Conservation (phyloP, 2,888 invertebrate species). For the Liopterus haemorrhoidalis region DNA sequence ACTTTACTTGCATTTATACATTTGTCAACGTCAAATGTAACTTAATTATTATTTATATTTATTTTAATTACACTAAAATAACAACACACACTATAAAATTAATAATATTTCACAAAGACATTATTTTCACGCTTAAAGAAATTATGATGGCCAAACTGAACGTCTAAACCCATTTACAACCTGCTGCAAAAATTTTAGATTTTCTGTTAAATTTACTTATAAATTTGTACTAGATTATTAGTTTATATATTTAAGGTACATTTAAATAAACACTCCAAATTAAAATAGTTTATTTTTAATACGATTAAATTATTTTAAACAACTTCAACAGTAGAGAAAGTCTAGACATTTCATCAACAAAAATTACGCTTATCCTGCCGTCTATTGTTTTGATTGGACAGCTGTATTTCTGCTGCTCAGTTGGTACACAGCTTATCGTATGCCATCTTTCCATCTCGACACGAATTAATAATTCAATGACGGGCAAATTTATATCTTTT, state of each 20-base stretch:
- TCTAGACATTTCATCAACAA: conserved; percentile 21
- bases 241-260: neutral
- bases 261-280: conserved; percentile 6
- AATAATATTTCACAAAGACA: conserved; percentile 22
- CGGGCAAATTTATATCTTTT: neutral
- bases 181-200: conserved; percentile 21
- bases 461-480: neutral
- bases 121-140: conserved; percentile 21
- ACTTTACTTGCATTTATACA: conserved; percentile 22
- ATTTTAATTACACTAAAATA: too few species aligned
- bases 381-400: conserved; percentile 24
- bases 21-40: too few species aligned
- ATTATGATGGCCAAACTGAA: conserved; percentile 23
- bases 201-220: conserved; percentile 13
- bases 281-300: conserved; percentile 18
- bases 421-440: conserved; percentile 6
- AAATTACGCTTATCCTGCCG: conserved; percentile 22
- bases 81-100: too few species aligned
- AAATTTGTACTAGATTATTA: conserved; percentile 8
- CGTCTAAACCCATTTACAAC: conserved; percentile 22
- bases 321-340: conserved; percentile 13
- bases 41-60: conserved; percentile 21
- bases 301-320: conserved; percentile 8
- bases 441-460: neutral
- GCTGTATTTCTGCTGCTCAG: conserved; percentile 17